These are phyloP conservation scores for Drosophila yooni DNA, from an alignment of 2,888 invertebrate species.

Conservation along the genomic window DNA sequence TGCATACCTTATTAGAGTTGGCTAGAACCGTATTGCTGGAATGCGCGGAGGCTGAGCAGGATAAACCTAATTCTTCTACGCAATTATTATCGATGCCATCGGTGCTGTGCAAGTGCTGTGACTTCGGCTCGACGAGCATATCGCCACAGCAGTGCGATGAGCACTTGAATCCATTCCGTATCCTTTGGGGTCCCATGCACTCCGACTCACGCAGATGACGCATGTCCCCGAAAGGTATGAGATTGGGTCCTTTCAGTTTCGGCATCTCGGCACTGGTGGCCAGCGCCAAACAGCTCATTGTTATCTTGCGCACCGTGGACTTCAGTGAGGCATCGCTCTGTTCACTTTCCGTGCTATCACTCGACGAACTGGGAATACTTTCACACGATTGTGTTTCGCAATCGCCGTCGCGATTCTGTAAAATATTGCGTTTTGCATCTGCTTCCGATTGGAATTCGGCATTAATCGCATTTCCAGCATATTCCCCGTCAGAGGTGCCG, in stretches of 20 bases:
- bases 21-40: slow-evolving; percentile 30
- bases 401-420: slow-evolving; percentile 32
- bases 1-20: slow-evolving; percentile 48
- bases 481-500: slow-evolving; percentile 52
- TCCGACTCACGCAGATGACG: slow-evolving; percentile 59
- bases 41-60: slow-evolving; percentile 17
- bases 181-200: slow-evolving; percentile 18
- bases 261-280: slow-evolving; percentile 64
- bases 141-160: slow-evolving; percentile 60
- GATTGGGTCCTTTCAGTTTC: slow-evolving; percentile 63
- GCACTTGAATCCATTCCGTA: slow-evolving; percentile 53
- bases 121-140: slow-evolving; percentile 39
- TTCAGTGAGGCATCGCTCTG: slow-evolving; percentile 66
- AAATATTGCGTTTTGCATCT: slow-evolving; percentile 38
- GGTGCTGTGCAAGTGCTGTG: background rate
- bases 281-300: slow-evolving; percentile 62
- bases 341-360: slow-evolving; percentile 56
- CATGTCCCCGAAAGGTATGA: slow-evolving; percentile 73
- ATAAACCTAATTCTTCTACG: slow-evolving; percentile 28
- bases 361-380: slow-evolving; percentile 48
- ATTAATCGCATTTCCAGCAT: slow-evolving; percentile 6
- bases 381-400: slow-evolving; percentile 49
- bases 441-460: slow-evolving; percentile 52
- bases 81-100: slow-evolving; percentile 26
- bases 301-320: slow-evolving; percentile 65